Evolutionary conservation across 92 coral and sea anemone genomes (phyloP), one percentile per base, ranked within the genome.

Genomic region (Epizoanthus illoricatus): DNA sequence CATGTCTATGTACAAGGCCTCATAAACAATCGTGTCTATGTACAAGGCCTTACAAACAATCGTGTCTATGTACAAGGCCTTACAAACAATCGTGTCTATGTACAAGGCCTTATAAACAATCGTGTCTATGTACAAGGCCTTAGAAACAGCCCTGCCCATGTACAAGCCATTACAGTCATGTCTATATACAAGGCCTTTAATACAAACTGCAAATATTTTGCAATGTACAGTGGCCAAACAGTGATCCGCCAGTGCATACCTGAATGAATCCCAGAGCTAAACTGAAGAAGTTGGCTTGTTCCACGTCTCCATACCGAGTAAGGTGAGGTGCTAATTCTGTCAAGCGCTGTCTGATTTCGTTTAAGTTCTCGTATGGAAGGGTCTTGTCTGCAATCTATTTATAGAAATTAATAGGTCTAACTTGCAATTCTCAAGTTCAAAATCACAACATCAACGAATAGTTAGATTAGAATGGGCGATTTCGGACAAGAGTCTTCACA

Each of bases 281-380:
- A 67, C 90, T 89, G 79, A 96, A 96, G 86, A 91, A 96, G 89
- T 96, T 96, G 19, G 99, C 99, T 80, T 96, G 93, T 87, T 96
- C 99, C 63, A 93, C 99, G 55, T 96, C 99, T 72, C 99, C 99
- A 84, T 93, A 96, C 64, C 99, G 94, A 17, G 98, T 96, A 66
- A 96, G 88, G 92, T 94, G 90, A 20, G 99, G 98, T 24, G 99
- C 92, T 15, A 96, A 84, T 68, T 96, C 99, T 60, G 97, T 89
- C 81, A 96, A 86, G 80, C 99, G 90, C 84, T 97, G 85, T 85
- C 99, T 85, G 86, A 96, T 87, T 71, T 93, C 99, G 23, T 91
- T 95, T 74, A 89, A 87, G 86, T 87, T 96, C 24, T 90, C 97
- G 73, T 96, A 96, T 4, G 98, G 98, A 20, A 96, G 89, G 39